Conservation (phyloP, 2,888 invertebrate species). For the Acronicta leporina region DNA sequence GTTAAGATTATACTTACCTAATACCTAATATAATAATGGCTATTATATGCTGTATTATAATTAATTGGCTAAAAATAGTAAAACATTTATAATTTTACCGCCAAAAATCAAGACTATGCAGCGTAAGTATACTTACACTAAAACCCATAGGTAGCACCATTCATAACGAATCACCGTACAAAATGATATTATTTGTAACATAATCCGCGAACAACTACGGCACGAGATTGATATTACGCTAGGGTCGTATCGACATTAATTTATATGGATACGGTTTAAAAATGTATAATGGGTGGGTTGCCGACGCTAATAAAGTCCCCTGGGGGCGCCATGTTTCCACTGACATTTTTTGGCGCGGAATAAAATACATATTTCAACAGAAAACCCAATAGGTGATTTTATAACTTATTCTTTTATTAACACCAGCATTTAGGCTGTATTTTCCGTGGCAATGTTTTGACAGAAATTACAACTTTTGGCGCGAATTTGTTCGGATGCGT, state of each 20-base stretch:
- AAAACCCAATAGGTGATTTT: slow-evolving; percentile 49
- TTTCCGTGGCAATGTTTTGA: slow-evolving; percentile 38
- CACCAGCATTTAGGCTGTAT: slow-evolving; percentile 32
- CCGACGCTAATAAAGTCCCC: slow-evolving; percentile 85
- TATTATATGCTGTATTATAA: too few species aligned
- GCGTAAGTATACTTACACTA: slow-evolving; percentile 50
- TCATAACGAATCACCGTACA: slow-evolving; percentile 88
- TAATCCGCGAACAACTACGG: slow-evolving; percentile 88
- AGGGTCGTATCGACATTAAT: slow-evolving; percentile 88
- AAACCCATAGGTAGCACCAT: slow-evolving; percentile 79
- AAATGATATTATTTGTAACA: slow-evolving; percentile 89
- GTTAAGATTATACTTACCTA: too few species aligned
- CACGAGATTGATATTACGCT: slow-evolving; percentile 87
- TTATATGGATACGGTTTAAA: slow-evolving; percentile 89
- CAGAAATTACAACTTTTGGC: slow-evolving; percentile 32
- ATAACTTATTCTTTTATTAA: slow-evolving; percentile 38
- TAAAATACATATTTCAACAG: slow-evolving; percentile 62
- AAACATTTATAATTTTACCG: not conserved
- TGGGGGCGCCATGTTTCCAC: slow-evolving; percentile 69
- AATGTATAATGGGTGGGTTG: slow-evolving; percentile 87
- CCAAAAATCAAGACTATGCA: slow-evolving; percentile 63
- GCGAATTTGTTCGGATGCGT: slow-evolving; percentile 48
- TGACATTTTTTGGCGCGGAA: slow-evolving; percentile 69
- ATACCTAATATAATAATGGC: too few species aligned
- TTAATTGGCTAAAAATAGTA: too few species aligned